Percentiles rank a stretch among this genome's conserved stretches.
Conservation (phyloP, 2,888 invertebrate species). For the Spilarctia lutea region DNA sequence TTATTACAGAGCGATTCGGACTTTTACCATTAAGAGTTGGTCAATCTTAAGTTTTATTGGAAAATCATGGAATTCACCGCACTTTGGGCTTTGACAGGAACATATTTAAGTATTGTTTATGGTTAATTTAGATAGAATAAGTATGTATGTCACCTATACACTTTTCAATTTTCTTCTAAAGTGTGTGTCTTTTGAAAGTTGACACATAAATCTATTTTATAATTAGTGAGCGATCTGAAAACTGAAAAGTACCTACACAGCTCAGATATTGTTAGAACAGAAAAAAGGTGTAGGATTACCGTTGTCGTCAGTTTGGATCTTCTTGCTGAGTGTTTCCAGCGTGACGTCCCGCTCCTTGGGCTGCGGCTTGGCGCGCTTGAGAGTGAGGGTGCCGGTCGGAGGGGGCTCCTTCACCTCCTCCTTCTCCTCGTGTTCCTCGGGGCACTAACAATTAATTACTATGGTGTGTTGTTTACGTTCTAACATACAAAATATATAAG, state of each 20-base stretch:
- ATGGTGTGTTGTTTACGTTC: not conserved
- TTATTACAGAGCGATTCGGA: too few species aligned
- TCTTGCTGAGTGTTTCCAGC: conserved; percentile 97
- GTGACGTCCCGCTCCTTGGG: conserved; percentile 93
- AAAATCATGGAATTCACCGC: too few species aligned
- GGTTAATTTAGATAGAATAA: too few species aligned
- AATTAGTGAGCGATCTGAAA: not conserved
- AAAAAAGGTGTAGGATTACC: conserved; percentile 80
- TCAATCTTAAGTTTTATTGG: too few species aligned
- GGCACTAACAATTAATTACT: conserved; percentile 47
- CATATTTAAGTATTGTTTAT: too few species aligned
- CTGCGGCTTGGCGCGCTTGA: conserved; percentile 90
- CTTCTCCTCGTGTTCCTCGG: conserved; percentile 47
- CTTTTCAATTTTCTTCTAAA: too few species aligned
- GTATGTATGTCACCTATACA: too few species aligned
- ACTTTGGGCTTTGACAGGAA: too few species aligned
- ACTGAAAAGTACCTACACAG: not conserved
- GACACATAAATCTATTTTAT: too few species aligned
- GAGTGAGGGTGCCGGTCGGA: conserved; percentile 92
- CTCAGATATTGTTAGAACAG: not conserved
- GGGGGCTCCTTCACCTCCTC: conserved; percentile 87
- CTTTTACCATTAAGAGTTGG: too few species aligned
- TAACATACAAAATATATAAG: not conserved
- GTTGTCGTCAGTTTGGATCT: conserved; percentile 99
- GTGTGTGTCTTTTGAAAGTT: too few species aligned